These are phyloP conservation scores for Resseliella maxima DNA, from an alignment of 2,888 invertebrate species.

Conservation along the genomic window DNA sequence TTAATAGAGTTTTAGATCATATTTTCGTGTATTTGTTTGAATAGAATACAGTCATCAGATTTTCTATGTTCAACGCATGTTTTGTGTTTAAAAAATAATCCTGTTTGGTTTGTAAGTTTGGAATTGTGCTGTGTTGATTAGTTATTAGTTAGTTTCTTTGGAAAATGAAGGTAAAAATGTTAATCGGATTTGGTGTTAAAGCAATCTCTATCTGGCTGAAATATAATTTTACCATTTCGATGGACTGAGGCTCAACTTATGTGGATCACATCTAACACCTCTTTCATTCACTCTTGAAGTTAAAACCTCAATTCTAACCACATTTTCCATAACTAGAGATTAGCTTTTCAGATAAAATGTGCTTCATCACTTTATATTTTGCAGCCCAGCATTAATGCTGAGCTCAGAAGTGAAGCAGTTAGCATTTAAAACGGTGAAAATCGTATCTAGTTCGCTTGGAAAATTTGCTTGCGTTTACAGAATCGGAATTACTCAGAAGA, in stretches of 20 bases:
- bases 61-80: not conserved
- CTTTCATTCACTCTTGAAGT: not conserved
- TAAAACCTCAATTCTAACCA: not conserved
- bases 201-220: not conserved
- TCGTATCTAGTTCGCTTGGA: not conserved
- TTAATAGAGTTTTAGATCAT: not conserved
- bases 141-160: not conserved
- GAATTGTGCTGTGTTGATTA: not conserved
- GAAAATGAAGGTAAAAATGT: not conserved
- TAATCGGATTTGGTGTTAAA: slow-evolving; percentile 9
- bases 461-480: not conserved
- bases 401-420: not conserved
- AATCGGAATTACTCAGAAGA: not conserved
- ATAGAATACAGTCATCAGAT: not conserved
- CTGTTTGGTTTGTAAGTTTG: not conserved
- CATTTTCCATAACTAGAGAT: not conserved
- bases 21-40: not conserved
- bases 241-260: not conserved
- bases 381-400: not conserved
- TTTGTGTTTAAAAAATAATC: not conserved
- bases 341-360: not conserved
- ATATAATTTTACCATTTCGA: not conserved
- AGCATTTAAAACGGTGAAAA: not conserved
- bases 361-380: not conserved
- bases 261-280: not conserved